Conservation (phyloP, 1,140 invertebrate species). For the Drosophila watanabei region DNA sequence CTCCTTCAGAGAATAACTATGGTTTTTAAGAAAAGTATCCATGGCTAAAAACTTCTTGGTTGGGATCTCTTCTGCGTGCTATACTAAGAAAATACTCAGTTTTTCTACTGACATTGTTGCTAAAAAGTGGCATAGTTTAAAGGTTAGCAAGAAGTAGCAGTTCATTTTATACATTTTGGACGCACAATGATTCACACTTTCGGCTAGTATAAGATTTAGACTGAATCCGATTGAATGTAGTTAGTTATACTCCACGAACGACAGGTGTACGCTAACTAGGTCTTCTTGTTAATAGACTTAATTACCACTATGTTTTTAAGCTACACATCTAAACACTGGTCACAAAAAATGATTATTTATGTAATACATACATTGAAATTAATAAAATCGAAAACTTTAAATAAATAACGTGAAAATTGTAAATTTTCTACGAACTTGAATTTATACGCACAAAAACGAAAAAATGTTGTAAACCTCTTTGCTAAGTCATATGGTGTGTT, state of each 20-base stretch:
- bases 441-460: no score
- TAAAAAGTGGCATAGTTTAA: constrained; percentile 2
- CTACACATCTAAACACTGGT: no score
- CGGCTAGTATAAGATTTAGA: neutral
- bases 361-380: no score
- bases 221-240: neutral
- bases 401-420: no score
- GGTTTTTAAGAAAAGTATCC: constrained; percentile 3
- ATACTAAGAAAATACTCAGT: neutral
- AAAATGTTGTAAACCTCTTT: no score
- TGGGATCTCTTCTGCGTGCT: constrained; percentile 15
- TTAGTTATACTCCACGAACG: neutral
- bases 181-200: constrained; percentile 2
- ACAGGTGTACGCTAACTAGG: neutral
- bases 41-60: constrained; percentile 8
- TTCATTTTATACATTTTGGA: constrained; percentile 13
- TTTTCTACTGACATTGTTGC: constrained; percentile 7
- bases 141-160: constrained; percentile 10
- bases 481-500: no score
- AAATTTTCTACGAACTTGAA: no score
- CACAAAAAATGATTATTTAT: no score
- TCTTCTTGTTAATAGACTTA: no score
- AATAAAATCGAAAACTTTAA: no score
- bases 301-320: no score
- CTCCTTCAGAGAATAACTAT: constrained; percentile 5